These are phyloP conservation scores for Parapsyche elsis DNA, from an alignment of 1,140 invertebrate species.

Conservation along the genomic window DNA sequence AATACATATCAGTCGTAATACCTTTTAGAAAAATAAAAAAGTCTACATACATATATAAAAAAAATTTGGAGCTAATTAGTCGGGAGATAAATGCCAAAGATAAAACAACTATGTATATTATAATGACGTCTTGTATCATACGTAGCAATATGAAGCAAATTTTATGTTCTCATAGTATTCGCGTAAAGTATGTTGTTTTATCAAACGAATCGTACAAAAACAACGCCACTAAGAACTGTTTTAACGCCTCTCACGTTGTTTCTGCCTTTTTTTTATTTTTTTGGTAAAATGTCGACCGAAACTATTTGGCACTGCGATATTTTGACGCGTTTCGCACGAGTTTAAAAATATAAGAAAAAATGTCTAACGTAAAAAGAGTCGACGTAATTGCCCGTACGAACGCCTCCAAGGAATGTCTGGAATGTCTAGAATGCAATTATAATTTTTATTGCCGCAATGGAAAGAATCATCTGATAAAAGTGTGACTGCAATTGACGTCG, in stretches of 20 bases:
- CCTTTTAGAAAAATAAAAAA: too few species aligned
- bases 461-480: conserved; percentile 25
- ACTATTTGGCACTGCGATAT: background rate
- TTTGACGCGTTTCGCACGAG: background rate
- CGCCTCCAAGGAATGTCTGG: background rate
- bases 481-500: conserved; percentile 5
- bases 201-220: background rate
- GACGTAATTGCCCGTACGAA: conserved; percentile 16
- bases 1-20: background rate
- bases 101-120: background rate
- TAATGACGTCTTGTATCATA: background rate
- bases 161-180: conserved; percentile 17
- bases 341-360: background rate
- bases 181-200: conserved; percentile 8
- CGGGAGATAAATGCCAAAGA: conserved; percentile 3
- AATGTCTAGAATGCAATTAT: conserved; percentile 25
- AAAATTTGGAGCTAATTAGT: background rate
- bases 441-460: conserved; percentile 19
- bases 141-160: background rate
- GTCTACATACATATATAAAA: background rate
- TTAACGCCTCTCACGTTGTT: too few species aligned
- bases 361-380: background rate
- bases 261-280: background rate
- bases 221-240: too few species aligned
- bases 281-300: background rate